Conservation (phyloP, 1,140 invertebrate species). For the Tetragnatha versicolor region DNA sequence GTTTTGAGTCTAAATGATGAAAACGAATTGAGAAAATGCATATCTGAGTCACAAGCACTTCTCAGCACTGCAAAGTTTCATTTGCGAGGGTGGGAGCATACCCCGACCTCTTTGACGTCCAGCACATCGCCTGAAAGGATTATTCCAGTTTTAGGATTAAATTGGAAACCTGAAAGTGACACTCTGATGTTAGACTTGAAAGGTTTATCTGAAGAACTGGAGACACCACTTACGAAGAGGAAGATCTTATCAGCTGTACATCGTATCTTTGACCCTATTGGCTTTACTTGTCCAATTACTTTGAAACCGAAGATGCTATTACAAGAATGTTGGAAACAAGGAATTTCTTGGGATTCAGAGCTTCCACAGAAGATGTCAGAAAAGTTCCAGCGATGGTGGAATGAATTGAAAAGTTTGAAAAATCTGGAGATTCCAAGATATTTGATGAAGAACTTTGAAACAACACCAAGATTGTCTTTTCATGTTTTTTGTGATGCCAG, state of each 20-base stretch:
- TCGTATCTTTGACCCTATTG: constrained; percentile 40
- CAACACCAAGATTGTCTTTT: neutral
- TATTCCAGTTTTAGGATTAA: neutral
- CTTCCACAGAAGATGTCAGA: neutral
- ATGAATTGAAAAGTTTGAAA: neutral
- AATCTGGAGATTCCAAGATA: neutral
- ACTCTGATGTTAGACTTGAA: neutral
- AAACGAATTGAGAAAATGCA: neutral
- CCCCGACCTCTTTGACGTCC: neutral
- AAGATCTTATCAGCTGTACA: neutral
- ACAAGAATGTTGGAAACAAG: neutral
- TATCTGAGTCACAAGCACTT: neutral
- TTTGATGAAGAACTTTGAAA: neutral
- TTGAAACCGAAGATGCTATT: neutral
- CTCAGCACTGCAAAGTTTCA: neutral
- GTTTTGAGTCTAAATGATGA: neutral
- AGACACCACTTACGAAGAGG: neutral
- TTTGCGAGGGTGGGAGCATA: constrained; percentile 8
- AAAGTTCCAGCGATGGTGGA: neutral
- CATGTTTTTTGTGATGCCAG: constrained; percentile 50
- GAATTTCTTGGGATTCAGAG: neutral
- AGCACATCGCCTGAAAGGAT: neutral
- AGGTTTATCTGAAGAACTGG: neutral
- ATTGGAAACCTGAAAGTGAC: neutral
- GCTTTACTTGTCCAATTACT: constrained; percentile 15